Conservation (phyloP, 2,113 vertebrate genomes). For the Caloenas nicobarica region DNA sequence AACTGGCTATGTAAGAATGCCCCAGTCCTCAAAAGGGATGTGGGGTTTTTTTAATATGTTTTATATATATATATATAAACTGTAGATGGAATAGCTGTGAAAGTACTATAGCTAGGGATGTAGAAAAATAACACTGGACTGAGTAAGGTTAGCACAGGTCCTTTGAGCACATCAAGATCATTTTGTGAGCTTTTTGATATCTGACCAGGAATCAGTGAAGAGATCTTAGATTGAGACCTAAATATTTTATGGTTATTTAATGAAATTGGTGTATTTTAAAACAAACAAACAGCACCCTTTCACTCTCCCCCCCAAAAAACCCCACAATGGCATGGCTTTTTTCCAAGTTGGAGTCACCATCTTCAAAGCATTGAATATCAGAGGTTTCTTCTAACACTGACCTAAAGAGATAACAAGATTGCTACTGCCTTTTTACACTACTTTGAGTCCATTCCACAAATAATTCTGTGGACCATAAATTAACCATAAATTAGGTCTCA, state of each 20-base stretch:
- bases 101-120: neutral
- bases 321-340: neutral
- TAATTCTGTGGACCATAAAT: neutral
- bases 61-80: neutral
- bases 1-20: neutral
- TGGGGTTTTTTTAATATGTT: no score
- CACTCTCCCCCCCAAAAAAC: no score
- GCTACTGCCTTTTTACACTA: neutral
- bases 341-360: neutral
- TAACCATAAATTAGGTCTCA: neutral
- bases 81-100: neutral
- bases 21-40: rapidly evolving
- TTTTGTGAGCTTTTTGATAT: neutral
- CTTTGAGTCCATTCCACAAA: neutral
- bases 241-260: neutral
- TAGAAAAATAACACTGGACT: neutral
- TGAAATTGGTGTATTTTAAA: neutral
- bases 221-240: neutral
- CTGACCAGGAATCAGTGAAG: neutral
- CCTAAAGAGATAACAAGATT: neutral
- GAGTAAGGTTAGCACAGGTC: neutral
- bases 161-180: neutral
- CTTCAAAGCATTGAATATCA: neutral
- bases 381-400: neutral
- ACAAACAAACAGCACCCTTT: neutral